Conservation (phyloP, 2,888 invertebrate genomes). For the Eristalis pertinax region DNA sequence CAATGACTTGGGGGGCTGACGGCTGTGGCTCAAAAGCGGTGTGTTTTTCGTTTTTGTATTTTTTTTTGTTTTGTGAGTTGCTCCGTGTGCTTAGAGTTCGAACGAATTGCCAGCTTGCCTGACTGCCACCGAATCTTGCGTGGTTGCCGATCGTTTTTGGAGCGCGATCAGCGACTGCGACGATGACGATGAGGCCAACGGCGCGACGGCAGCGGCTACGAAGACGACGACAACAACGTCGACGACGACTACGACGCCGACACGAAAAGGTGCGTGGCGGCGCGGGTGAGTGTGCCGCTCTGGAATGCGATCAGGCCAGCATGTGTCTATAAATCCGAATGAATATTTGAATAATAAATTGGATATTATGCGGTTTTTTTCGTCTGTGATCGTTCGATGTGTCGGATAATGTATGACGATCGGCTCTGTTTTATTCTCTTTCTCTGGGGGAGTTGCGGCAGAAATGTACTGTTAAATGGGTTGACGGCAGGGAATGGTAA, state of each 20-base stretch:
- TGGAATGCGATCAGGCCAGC: conserved; percentile 62
- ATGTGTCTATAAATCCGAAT: conserved; percentile 53
- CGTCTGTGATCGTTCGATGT: conserved; percentile 12
- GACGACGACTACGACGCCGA: neutral
- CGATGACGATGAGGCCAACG: neutral
- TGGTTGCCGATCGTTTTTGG: neutral
- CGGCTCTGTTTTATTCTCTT: neutral
- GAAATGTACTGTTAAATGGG: conserved; percentile 36
- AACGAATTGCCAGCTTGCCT: conserved; percentile 20
- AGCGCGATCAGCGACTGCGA: conserved; percentile 1
- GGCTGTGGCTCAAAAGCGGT: conserved; percentile 3
- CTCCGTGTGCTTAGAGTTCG: conserved; percentile 13
- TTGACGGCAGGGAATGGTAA: conserved; percentile 8
- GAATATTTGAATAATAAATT: conserved; percentile 56
- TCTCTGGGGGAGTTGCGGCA: conserved; percentile 7
- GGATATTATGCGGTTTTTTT: conserved; percentile 36
- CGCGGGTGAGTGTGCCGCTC: conserved; percentile 46
- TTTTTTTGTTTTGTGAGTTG: neutral
- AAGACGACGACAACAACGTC: neutral
- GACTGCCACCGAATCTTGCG: conserved; percentile 9
- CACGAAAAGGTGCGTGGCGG: conserved; percentile 31
- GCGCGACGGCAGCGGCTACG: neutral
- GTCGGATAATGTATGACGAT: neutral
- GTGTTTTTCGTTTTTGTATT: neutral
- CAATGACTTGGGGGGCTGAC: neutral